Evolutionary conservation across 2,888 invertebrate genomes (phyloP).

Genomic region (Pyrochroa serraticornis): DNA sequence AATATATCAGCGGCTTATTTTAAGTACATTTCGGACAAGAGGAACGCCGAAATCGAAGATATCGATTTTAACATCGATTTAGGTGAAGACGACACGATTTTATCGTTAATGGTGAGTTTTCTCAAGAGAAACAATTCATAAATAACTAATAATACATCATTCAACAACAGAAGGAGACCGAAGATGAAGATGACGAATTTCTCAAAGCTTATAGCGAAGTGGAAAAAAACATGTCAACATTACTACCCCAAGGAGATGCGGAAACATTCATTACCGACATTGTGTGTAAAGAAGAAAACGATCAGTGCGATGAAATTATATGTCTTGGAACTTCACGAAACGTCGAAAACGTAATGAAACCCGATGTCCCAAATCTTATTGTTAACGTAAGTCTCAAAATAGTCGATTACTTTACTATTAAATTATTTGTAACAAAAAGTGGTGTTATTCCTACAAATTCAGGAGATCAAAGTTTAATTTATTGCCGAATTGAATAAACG

Average conservation of each 20-base stretch:
- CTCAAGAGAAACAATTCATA: not conserved
- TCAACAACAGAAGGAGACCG: slow-evolving; percentile 23
- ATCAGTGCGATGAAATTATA: slow-evolving; percentile 33
- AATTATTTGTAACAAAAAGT: too few species aligned
- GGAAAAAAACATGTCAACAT: slow-evolving; percentile 11
- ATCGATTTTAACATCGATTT: slow-evolving; percentile 24
- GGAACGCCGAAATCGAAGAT: slow-evolving; percentile 28
- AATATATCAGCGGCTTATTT: slow-evolving; percentile 38
- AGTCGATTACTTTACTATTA: too few species aligned
- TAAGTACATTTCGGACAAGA: slow-evolving; percentile 35
- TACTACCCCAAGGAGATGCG: slow-evolving; percentile 1
- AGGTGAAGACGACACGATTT: slow-evolving; percentile 14
- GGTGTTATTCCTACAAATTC: too few species aligned
- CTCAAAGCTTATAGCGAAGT: slow-evolving; percentile 20
- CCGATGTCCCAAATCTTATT: too few species aligned
- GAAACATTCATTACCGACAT: slow-evolving; percentile 22
- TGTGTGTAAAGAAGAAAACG: slow-evolving; percentile 29
- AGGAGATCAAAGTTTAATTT: too few species aligned
- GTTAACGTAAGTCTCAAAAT: too few species aligned
- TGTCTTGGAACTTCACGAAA: not conserved
- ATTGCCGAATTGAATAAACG: too few species aligned
- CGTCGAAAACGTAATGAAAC: too few species aligned
- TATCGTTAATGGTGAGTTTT: slow-evolving; percentile 5
- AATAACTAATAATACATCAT: not conserved
- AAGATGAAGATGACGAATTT: slow-evolving; percentile 33